Evolutionary conservation across 92 coral and sea anemone species (phyloP), one percentile per base, ranked within the genome.

Genomic region (Siderastrea siderea): DNA sequence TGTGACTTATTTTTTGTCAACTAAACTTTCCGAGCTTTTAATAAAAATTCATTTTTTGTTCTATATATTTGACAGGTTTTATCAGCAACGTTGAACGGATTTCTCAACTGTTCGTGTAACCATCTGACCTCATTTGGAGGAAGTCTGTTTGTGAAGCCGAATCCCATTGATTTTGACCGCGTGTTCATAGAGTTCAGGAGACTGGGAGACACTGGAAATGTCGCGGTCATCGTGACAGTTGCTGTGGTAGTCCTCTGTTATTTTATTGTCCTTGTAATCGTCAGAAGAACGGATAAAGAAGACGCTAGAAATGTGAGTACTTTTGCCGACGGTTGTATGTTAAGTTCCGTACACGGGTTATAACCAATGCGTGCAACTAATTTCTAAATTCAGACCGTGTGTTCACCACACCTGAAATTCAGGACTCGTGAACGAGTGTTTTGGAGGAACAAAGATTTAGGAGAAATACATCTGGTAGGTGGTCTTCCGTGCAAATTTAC

Each of bases 51-150:
- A 26, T 16, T 38, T 79, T 17, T 9, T 79, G 13, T 3, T 38
- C 16, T 68, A 62, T 9, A 53, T 76, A 10, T 62, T 38, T 47
- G 49, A 4, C 72, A 83, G 87, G 80, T 83, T 8, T 83, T 83
- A 38, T 83, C 87, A 13, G 87, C 74, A 3, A 59, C 68, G 4
- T 43, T 83, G 15, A 83, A 83, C 47, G 87, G 80, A 58, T 72
- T 48, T 59, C 60, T 89, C 13, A 59, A 71, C 80, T 85, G 86
- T 54, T 65, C 74, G 3, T 87, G 91, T 55, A 81, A 87, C 44
- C 91, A 87, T 44, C 47, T 87, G 38, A 79, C 91, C 2, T 87
- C 91, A 50, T 87, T 87, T 71, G 91, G 91, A 14, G 91, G 91
- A 59, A 55, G 84, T 63, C 57, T 87, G 7, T 46, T 87, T 13